phyloP scores from a whole-genome alignment of 2,797 vertebrate species.

The Xerus rutilus region DNA sequence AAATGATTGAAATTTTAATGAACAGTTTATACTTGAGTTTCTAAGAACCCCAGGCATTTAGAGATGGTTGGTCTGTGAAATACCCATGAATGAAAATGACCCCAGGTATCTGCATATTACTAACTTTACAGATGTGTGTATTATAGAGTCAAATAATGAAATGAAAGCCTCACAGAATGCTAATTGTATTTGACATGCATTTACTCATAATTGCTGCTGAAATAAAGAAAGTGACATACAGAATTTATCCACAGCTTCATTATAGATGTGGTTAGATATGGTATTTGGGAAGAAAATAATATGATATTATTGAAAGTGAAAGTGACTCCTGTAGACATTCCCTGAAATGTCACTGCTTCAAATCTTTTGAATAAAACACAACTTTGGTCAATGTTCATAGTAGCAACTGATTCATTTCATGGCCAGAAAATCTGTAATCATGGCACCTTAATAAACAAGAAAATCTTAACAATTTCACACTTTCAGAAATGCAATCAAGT shows the following conservation, averaged over 20 bases:
- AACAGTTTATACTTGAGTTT: constrained; percentile 83
- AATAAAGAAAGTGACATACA: constrained; percentile 80
- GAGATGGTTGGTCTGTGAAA: constrained; percentile 83
- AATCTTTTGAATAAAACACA: constrained; percentile 11
- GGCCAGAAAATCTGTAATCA: neutral
- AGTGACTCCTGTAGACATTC: neutral
- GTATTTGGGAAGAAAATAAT: constrained; percentile 65
- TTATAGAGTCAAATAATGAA: constrained; percentile 81
- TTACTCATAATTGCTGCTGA: constrained; percentile 78
- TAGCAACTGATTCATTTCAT: constrained; percentile 23
- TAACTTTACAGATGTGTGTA: constrained; percentile 76
- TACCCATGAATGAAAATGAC: constrained; percentile 86
- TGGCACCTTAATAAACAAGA: neutral
- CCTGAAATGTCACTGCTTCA: neutral
- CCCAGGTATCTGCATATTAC: constrained; percentile 81
- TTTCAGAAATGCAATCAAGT: constrained; percentile 44
- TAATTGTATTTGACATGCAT: constrained; percentile 79
- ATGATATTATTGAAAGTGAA: constrained; percentile 65
- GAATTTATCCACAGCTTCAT: constrained; percentile 68
- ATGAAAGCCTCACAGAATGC: constrained; percentile 80
- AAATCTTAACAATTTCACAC: constrained; percentile 32
- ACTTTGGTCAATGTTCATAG: neutral
- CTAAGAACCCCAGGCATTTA: constrained; percentile 82
- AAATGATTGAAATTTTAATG: constrained; percentile 85
- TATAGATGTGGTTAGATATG: constrained; percentile 53